These are phyloP conservation scores for Papilio dardanus DNA, from an alignment of 1,140 invertebrate species.

Conservation along the genomic window DNA sequence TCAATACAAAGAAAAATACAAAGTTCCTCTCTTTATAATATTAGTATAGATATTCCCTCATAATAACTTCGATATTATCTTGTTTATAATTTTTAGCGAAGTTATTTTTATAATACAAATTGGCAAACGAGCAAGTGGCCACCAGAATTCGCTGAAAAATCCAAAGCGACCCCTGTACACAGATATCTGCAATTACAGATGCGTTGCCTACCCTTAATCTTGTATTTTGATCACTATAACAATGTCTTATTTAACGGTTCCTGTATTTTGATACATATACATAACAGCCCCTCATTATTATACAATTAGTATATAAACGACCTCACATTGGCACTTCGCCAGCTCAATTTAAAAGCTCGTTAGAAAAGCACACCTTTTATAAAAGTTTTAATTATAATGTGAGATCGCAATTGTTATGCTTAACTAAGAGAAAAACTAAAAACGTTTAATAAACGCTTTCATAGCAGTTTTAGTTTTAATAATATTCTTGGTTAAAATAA, in stretches of 20 bases:
- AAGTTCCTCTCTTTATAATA: too few species aligned
- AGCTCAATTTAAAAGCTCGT: slow-evolving; percentile 25
- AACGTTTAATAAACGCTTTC: slow-evolving; percentile 2
- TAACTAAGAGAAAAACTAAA: slow-evolving; percentile 11
- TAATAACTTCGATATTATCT: too few species aligned
- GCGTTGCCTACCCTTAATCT: too few species aligned
- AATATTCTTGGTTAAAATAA: background rate
- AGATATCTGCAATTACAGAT: too few species aligned
- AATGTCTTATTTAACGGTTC: background rate
- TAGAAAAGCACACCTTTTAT: slow-evolving; percentile 24
- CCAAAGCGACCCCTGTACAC: too few species aligned
- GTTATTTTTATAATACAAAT: too few species aligned
- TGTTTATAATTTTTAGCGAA: too few species aligned
- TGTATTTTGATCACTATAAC: background rate
- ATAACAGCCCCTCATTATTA: slow-evolving; percentile 4
- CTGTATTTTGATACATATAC: background rate
- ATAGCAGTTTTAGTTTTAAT: background rate
- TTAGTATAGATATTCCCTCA: too few species aligned
- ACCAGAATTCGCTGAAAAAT: too few species aligned
- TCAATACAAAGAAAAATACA: too few species aligned
- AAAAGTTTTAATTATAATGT: slow-evolving; percentile 22
- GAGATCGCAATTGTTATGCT: slow-evolving; percentile 6
- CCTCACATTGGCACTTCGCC: background rate
- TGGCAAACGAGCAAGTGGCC: too few species aligned
- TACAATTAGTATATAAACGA: background rate